A percentile compares a stretch with the other conserved stretches of the same genome.
Conservation (phyloP, 1,140 invertebrate genomes). For the Triops longicaudatus region DNA sequence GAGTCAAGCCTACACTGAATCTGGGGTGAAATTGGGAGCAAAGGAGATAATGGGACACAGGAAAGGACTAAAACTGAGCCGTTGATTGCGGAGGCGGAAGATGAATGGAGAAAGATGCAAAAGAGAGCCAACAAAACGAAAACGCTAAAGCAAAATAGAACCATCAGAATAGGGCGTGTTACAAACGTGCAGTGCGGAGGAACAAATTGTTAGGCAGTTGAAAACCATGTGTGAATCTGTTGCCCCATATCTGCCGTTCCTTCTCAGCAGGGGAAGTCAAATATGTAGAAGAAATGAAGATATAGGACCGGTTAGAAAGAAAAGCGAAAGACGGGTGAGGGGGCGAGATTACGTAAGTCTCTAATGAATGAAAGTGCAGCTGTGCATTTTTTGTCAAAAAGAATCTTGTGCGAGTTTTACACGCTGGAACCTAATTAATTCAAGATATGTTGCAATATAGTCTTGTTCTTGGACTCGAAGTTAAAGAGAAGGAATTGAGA, state of each 20-base stretch:
- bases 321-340: neutral
- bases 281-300: neutral
- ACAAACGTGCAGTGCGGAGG: neutral
- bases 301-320: neutral
- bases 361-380: slow-evolving; percentile 8
- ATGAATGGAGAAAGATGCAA: slow-evolving; percentile 5
- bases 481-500: neutral
- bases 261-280: neutral
- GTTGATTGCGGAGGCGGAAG: slow-evolving; percentile 12
- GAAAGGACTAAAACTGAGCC: neutral
- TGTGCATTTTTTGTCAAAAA: slow-evolving; percentile 3
- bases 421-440: neutral
- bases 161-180: neutral
- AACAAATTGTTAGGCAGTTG: neutral
- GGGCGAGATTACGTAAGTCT: slow-evolving; percentile 9
- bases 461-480: neutral
- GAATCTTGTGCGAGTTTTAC: neutral
- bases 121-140: neutral
- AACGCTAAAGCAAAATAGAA: neutral
- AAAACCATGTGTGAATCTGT: neutral
- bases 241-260: neutral
- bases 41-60: neutral
- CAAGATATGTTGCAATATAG: neutral
- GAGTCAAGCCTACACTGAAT: neutral
- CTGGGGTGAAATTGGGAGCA: neutral